Evolutionary conservation across 2,888 invertebrate species (phyloP), one percentile per base, ranked within the genome.

Genomic region (Drosophila macrospina): DNA sequence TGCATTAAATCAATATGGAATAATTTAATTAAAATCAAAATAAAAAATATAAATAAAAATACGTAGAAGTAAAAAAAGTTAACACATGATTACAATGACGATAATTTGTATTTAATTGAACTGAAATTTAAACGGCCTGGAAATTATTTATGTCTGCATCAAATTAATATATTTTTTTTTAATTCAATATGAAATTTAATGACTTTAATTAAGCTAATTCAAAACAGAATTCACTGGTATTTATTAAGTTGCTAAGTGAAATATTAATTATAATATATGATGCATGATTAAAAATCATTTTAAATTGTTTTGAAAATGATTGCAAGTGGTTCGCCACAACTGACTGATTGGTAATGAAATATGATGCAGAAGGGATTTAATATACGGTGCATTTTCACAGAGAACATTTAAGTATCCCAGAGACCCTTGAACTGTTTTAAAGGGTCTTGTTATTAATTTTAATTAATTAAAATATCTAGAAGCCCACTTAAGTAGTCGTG

Each of bases 1-100:
- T 75, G 39, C 66, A 78, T 84, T 70, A 75, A 82, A 81, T 75
- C 82, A 84, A 86, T 78, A 72, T 63, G 42, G 61, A 74, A 74
- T 69, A 68, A 86, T 82, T 86, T 69, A 72, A 81, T 87, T 75
- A 80, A 83, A 66, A 61, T 65, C 20, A 64, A 67, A 64, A 64
- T 45, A 37, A 6, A 55, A 57, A 24, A 24, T 20, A 15, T n/a
- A 16, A 16, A 11, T 44, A 11, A 24, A 50, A 5, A 15, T 11
- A 4, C 10, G 20, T 20, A 37, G 45, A 51, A 51, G 30, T 41
- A 65, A 59, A 61, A 51, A 39, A 28, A 8, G 32, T 20, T n/a
- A 42, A 20, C 20, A 20, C 52, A 44, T 54, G 69, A 71, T 69
- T 80, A 80, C 68, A 67, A 66, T 63, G 47, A 44, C 66, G 20